These are phyloP conservation scores for Alcedo quadribrachys DNA, from an alignment of 2,797 vertebrate species.

Conservation along the genomic window DNA sequence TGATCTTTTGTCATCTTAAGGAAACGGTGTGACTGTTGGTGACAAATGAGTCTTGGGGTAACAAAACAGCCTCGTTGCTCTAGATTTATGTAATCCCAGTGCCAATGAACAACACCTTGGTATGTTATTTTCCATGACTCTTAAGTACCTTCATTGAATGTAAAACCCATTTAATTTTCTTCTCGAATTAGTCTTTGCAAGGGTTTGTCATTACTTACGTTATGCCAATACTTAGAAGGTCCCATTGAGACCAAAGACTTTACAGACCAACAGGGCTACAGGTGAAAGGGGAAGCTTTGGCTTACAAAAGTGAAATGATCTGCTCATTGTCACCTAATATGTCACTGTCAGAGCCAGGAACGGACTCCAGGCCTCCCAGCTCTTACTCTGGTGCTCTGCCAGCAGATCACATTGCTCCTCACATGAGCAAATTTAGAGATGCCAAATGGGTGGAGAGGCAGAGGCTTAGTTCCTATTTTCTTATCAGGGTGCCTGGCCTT, in stretches of 20 bases:
- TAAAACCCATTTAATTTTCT: neutral
- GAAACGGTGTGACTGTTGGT: slow-evolving; percentile 34
- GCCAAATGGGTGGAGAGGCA: neutral
- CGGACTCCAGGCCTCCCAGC: neutral
- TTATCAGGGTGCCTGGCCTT: neutral
- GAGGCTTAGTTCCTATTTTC: neutral
- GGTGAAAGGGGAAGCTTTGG: neutral
- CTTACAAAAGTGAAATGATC: neutral
- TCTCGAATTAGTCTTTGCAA: neutral
- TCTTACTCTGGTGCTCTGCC: neutral
- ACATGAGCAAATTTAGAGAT: neutral
- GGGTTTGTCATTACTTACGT: neutral
- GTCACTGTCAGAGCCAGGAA: neutral
- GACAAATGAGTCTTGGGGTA: slow-evolving; percentile 25
- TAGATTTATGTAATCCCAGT: neutral
- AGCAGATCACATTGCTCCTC: neutral
- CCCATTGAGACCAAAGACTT: neutral
- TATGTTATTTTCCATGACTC: neutral
- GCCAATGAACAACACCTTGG: neutral
- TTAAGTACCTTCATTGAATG: neutral
- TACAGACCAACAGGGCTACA: neutral
- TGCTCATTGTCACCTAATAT: slow-evolving; percentile 1
- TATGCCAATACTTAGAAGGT: neutral
- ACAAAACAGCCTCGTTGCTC: neutral
- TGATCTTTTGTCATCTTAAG: slow-evolving; percentile 48